Evolutionary conservation across 1,140 invertebrate genomes (phyloP), one percentile per base, ranked within the genome.

Genomic region (Thaumetopoea pityocampa): DNA sequence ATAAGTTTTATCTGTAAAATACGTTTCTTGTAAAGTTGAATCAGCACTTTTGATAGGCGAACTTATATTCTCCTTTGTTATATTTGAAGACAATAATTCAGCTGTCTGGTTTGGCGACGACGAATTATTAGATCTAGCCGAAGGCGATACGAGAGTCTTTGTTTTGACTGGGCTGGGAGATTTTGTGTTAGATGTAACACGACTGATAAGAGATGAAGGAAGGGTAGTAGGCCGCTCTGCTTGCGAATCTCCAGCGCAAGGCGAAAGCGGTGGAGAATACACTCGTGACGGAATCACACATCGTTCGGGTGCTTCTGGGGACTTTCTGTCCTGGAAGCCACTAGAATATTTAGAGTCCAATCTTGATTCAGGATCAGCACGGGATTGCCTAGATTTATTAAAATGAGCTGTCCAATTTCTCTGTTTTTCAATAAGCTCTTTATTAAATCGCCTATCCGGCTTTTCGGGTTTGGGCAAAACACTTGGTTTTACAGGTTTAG

Each of bases 381-480:
- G 85, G 37, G 85, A 86, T 2, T 88, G 86, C 49, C 91, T 86
- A 7, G 90, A 88, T 79, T 93, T 94, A 11, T 91, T 92, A 67
- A 96, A 96, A 76, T 96, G 94, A 26, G 93, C 92, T 2, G 94
- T 95, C 94, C 94, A 96, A 76, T 96, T 96, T 62, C 92, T 91
- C 57, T 95, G 94, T 58, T 95, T 95, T 71, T 96, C 94, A 22
- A 96, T 95, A 6, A 96, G 79, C 71, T 96, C 94, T 35, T 93
- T 91, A 58, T 94, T 95, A 43, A 95, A 90, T 55, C 93, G 91
- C 16, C 92, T 86, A 67, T 94, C 93, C 1, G 92, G 92, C 74
- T 94, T 94, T 45, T 94, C 92, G 0, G 92, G 92, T 55, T 91
- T 87, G 5, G 88, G 79, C 52, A 85, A 66, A 49, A 86, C 84